A percentile compares a stretch with the other conserved stretches of the same genome.
phyloP scores from a whole-genome alignment of 2,113 vertebrate genomes.

The Mormoops blainvillei region DNA sequence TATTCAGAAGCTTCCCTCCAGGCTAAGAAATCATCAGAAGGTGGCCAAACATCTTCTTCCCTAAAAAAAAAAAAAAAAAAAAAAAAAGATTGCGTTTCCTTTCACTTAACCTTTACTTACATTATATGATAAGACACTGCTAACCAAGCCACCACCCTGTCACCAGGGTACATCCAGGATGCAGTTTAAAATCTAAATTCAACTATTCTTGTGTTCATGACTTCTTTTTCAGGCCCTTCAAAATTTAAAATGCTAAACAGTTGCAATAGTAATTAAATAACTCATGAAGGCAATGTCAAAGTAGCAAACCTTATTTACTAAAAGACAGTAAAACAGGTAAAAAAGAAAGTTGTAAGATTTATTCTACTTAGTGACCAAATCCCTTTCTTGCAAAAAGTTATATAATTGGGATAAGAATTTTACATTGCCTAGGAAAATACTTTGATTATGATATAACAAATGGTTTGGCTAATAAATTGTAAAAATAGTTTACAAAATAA shows the following conservation, averaged over 20 bases:
- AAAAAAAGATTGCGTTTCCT: slow-evolving; percentile 39
- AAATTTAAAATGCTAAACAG: background rate
- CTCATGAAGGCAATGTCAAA: background rate
- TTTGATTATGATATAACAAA: background rate
- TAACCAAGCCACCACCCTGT: background rate
- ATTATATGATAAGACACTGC: background rate
- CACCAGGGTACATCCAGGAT: background rate
- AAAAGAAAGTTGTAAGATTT: background rate
- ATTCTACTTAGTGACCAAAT: background rate
- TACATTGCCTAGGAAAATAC: background rate
- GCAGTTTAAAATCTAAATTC: slow-evolving; percentile 8
- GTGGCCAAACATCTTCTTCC: slow-evolving; percentile 1
- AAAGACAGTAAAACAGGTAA: background rate
- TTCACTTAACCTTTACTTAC: background rate
- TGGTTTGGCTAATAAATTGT: background rate
- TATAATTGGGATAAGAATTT: background rate
- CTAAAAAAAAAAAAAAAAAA: slow-evolving; percentile 28
- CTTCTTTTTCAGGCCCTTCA: background rate
- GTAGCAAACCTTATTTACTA: background rate
- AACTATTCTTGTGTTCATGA: background rate
- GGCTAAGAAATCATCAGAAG: slow-evolving; percentile 64
- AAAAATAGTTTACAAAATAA: background rate
- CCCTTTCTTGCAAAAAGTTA: background rate
- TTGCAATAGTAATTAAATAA: background rate
- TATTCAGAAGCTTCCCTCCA: slow-evolving; percentile 55